phyloP scores from a whole-genome alignment of 2,888 invertebrate genomes.

The Drosophila leonis region DNA sequence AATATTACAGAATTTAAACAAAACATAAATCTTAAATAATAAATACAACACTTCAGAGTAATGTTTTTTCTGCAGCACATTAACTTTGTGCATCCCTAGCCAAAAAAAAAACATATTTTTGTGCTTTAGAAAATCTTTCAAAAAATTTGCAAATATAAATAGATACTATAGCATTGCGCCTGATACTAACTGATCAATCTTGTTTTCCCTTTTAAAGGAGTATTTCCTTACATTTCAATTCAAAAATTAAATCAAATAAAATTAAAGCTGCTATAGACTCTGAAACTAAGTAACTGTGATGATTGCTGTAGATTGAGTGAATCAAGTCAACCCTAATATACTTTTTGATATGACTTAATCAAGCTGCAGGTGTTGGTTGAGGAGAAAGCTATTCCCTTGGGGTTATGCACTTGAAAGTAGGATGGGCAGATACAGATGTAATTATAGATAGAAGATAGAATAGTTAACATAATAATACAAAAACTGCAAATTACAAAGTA shows the following conservation, averaged over 20 bases:
- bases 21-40: not conserved
- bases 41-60: not conserved
- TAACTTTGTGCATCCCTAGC: not conserved
- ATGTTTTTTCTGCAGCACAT: not conserved
- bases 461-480: slow-evolving; percentile 6
- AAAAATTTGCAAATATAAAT: not conserved
- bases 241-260: not conserved
- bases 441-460: slow-evolving; percentile 10
- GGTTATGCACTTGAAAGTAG: slow-evolving; percentile 1
- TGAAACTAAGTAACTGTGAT: not conserved
- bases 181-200: too few relatives aligned
- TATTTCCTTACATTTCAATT: too few relatives aligned
- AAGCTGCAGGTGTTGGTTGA: not conserved
- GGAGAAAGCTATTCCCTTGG: not conserved
- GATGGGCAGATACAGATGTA: not conserved
- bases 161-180: not conserved
- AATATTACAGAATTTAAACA: not conserved
- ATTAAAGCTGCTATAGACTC: not conserved
- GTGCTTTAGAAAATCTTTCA: not conserved
- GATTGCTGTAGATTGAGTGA: not conserved
- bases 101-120: not conserved
- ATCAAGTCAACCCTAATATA: not conserved
- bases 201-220: too few relatives aligned
- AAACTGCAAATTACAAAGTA: not conserved
- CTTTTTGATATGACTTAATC: not conserved